Base-by-base conservation (phyloP, 2,797 vertebrate genomes). In the Darevskia nairensis region DNA sequence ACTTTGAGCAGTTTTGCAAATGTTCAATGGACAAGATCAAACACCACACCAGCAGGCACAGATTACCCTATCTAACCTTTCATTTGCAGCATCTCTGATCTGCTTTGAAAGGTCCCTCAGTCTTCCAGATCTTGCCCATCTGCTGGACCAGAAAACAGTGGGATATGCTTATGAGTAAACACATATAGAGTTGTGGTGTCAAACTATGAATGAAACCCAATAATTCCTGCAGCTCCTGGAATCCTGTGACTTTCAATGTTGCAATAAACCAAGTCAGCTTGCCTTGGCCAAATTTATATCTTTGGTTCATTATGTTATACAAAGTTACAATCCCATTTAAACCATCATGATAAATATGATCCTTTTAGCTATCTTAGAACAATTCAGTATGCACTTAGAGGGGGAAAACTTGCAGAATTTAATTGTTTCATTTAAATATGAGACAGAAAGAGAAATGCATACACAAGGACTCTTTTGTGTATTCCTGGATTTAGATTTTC, bases 401-500 rank as follows among this genome's bases (percentile, higher is more conserved):
- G 50, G 32, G 11, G 13, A 3, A 8, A 25, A 6, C 23, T 84
- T 91, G 85, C 72, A 89, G 41, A 88, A 64, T 6, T 15, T 87
- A 86, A 92, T 93, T 88, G 61, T 85, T 88, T 89, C 25, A 72
- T 41, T 35, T 79, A 84, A 86, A 85, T 69, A n/a, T 15, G 3
- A 89, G 68, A 89, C 44, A 89, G 44, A n/a, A 9, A 89, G 91
- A 92, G 84, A 90, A 93, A 92, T 86, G 25, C 69, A 85, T 89
- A 90, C 92, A 94, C 86, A 90, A 86, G 75, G 76, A 6, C 2
- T 68, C 89, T 91, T 84, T 92, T 93, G 88, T 79, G 29, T 66
- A 85, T 79, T 69, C 88, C 79, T 92, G 81, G 89, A 88, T 94
- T 91, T 87, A 92, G 64, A 92, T 95, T 92, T 92, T 90, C 69